Conservation (phyloP, 2,888 invertebrate species). For the Gastracanthus pulcherrimus region DNA sequence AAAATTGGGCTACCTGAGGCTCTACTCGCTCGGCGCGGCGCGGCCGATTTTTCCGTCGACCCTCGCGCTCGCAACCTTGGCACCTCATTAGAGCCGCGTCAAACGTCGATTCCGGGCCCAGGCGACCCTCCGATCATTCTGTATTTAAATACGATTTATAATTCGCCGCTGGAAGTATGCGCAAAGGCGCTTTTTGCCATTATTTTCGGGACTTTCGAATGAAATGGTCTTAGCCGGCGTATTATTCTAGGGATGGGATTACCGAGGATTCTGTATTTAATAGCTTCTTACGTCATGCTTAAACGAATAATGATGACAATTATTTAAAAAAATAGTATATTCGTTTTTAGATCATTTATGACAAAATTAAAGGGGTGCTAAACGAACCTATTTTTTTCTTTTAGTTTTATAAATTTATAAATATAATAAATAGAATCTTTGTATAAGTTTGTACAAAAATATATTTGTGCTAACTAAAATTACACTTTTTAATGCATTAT, state of each 20-base stretch:
- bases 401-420: too few relatives aligned
- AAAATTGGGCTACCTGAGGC: conserved; percentile 68
- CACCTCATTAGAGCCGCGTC: conserved; percentile 74
- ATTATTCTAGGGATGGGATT: background rate
- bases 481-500: too few relatives aligned
- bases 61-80: conserved; percentile 61
- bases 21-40: too few relatives aligned
- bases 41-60: conserved; percentile 36
- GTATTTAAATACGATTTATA: conserved; percentile 42
- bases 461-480: too few relatives aligned
- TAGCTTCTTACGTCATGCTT: background rate
- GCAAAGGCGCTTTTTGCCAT: background rate
- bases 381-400: too few relatives aligned
- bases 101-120: conserved; percentile 54
- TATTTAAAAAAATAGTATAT: too few relatives aligned
- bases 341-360: too few relatives aligned
- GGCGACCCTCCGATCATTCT: conserved; percentile 19
- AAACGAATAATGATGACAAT: background rate
- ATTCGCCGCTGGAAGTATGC: background rate
- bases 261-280: background rate
- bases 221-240: too few relatives aligned
- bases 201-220: too few relatives aligned
- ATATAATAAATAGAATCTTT: too few relatives aligned
- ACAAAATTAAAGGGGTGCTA: too few relatives aligned
- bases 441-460: too few relatives aligned